Conservation (phyloP, 2,888 invertebrate species). For the Amphimallon solstitiale region DNA sequence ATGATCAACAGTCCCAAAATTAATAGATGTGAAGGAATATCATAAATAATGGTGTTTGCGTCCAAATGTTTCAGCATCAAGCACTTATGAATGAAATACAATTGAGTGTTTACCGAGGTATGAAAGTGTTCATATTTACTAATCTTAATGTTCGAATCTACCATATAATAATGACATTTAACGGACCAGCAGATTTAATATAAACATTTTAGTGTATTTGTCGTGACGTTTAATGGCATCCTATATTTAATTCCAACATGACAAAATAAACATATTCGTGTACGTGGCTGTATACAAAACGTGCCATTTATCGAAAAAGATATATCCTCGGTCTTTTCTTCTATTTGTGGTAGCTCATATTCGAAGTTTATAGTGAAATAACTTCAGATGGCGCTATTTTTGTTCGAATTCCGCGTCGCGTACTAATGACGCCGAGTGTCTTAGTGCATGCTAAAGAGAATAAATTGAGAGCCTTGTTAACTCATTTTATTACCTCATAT, state of each 20-base stretch:
- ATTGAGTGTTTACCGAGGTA: too few species aligned
- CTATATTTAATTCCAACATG: not conserved
- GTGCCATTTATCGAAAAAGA: conserved; percentile 11
- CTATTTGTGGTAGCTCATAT: not conserved
- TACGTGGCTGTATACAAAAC: conserved; percentile 5
- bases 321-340: conserved; percentile 1
- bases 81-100: too few species aligned
- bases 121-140: too few species aligned
- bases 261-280: conserved; percentile 13
- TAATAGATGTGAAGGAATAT: too few species aligned
- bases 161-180: not conserved
- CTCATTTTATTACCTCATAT: not conserved
- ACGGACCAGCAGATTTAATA: not conserved
- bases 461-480: conserved; percentile 19
- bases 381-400: conserved; percentile 16
- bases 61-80: too few species aligned
- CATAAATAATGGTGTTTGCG: too few species aligned
- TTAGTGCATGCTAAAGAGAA: not conserved
- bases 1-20: too few species aligned
- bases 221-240: not conserved
- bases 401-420: conserved; percentile 12
- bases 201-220: conserved; percentile 1
- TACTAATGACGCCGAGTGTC: conserved; percentile 12
- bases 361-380: not conserved
- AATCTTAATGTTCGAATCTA: too few species aligned